phyloP scores from a whole-genome alignment of 2,888 invertebrate species.

The Spicauda simplicius region DNA sequence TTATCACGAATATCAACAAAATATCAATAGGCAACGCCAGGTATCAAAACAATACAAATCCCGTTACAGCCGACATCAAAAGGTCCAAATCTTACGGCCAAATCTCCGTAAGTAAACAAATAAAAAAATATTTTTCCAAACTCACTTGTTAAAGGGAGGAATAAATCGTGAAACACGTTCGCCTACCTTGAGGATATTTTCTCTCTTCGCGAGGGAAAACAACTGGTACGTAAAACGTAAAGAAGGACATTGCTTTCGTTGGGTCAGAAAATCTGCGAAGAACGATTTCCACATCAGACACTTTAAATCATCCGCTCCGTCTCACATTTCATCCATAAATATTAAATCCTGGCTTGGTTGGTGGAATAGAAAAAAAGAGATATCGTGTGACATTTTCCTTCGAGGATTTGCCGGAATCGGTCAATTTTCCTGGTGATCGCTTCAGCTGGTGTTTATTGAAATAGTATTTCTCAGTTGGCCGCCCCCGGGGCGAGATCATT shows the following conservation, averaged over 20 bases:
- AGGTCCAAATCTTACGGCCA: conserved; percentile 51
- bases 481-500: conserved; percentile 63
- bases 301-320: conserved; percentile 82
- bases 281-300: conserved; percentile 82
- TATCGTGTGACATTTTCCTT: conserved; percentile 76
- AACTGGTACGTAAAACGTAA: conserved; percentile 80
- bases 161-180: conserved; percentile 75
- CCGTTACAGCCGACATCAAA: conserved; percentile 77
- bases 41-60: conserved; percentile 62
- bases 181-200: conserved; percentile 76
- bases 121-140: conserved; percentile 74
- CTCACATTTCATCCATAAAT: conserved; percentile 84
- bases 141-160: conserved; percentile 71
- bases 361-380: conserved; percentile 76
- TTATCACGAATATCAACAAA: conserved; percentile 40
- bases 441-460: conserved; percentile 77
- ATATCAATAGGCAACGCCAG: conserved; percentile 59
- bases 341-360: conserved; percentile 80
- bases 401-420: conserved; percentile 79
- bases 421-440: conserved; percentile 82
- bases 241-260: conserved; percentile 79
- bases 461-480: conserved; percentile 78
- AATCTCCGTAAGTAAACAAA: conserved; percentile 80
- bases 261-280: conserved; percentile 82
- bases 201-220: conserved; percentile 73